Evolutionary conservation across 2,888 invertebrate genomes (phyloP), one percentile per base, ranked within the genome.

Genomic region (Doris montereyensis): DNA sequence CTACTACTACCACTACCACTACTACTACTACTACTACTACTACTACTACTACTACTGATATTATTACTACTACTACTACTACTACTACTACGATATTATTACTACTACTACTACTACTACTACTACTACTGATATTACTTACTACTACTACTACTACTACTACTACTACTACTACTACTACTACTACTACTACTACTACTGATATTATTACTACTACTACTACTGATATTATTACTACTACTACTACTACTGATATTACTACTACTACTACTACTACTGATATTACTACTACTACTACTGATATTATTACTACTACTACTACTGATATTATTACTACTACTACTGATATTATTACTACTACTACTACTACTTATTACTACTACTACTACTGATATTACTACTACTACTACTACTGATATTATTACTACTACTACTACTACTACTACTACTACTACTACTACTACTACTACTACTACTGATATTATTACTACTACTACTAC

Each of bases 11-110:
- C 13, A 0, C 74, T 75, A 60, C 58, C 32, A 32, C 34, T 62
- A 32, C 32, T 62, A 60, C 34, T 34, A 32, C 62, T 34, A 75
- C 74, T 62, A 60, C 62, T 21, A 32, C 62, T 62, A 75, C 30
- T 75, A 75, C 74, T 75, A 62, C 62, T 32, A 62, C 62, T 75
- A 75, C 34, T 32, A 34, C 34, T 2, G 34, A n/a, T 34, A 74
- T 28, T 30, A 60, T 1, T 30, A 58, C 17, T 74, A 58, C n/a
- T 60, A 28, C 60, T 74, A 73, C 8, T 73, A 73, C 8, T 57
- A 57, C 26, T 73, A 57, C 52, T 57, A 41, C 52, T 52, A 26
- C 17, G 17, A 5, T 41, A 41, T 17, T 41, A 41, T 17, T 41
- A 41, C 52, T 41, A 41, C 52, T 41, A 41, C 52, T 41, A 41